Conservation (phyloP, 2,888 invertebrate genomes). For the Scaptomyza polygonia region DNA sequence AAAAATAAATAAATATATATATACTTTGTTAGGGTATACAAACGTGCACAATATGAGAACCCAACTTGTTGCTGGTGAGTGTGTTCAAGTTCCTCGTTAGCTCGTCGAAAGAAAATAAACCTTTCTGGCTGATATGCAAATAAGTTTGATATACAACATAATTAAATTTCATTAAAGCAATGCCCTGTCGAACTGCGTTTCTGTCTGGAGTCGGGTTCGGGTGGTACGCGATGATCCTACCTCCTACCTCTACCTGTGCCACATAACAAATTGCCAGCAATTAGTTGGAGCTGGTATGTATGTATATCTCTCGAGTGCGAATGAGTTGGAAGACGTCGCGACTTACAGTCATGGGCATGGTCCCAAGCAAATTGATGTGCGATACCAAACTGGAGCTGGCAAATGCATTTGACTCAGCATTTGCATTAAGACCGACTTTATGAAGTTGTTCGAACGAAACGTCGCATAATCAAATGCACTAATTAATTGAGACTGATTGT, state of each 20-base stretch:
- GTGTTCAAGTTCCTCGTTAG: conserved; percentile 34
- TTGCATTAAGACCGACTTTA: conserved; percentile 25
- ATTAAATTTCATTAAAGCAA: conserved; percentile 80
- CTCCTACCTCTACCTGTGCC: conserved; percentile 33
- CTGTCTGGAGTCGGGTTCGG: conserved; percentile 19
- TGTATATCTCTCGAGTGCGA: conserved; percentile 30
- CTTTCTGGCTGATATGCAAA: conserved; percentile 72
- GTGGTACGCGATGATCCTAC: conserved; percentile 13
- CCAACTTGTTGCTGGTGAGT: conserved; percentile 1
- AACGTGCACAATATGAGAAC: conserved; percentile 36
- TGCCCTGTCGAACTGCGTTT: conserved; percentile 53
- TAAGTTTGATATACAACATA: conserved; percentile 79
- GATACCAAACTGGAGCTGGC: conserved; percentile 61
- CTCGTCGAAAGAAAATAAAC: conserved; percentile 35
- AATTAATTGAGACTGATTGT: conserved; percentile 57
- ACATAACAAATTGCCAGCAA: conserved; percentile 76
- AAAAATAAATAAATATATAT: too few relatives aligned
- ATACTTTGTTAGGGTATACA: conserved; percentile 4
- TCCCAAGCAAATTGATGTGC: conserved; percentile 44
- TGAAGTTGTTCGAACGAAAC: conserved; percentile 26
- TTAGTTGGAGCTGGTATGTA: conserved; percentile 72
- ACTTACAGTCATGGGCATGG: conserved; percentile 19
- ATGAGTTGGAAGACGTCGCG: conserved; percentile 25
- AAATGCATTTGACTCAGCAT: conserved; percentile 41
- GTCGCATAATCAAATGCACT: conserved; percentile 47